Evolutionary conservation across 2,113 vertebrate genomes (phyloP).

Genomic region (Corythoichthys intestinalis): DNA sequence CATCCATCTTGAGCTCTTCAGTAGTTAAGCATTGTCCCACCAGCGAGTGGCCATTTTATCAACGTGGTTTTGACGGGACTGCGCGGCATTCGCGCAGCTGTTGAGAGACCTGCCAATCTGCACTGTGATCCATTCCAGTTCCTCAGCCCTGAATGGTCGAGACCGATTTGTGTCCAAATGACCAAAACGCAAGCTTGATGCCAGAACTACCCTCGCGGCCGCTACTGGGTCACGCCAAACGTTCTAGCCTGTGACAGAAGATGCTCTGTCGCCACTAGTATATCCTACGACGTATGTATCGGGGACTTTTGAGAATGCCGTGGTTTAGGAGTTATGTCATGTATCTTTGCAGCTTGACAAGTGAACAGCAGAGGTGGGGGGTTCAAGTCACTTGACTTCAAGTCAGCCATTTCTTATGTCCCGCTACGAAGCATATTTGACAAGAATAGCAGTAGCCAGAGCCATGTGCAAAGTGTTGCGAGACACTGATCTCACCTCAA

Average conservation of each 20-base stretch:
- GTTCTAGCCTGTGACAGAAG: not conserved
- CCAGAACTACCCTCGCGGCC: conserved; percentile 67
- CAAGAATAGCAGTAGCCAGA: no score
- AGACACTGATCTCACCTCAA: no score
- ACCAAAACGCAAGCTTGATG: conserved; percentile 71
- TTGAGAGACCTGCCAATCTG: conserved; percentile 55
- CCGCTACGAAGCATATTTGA: no score
- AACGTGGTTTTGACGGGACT: not conserved
- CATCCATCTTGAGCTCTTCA: conserved; percentile 7
- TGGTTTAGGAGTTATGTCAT: not conserved
- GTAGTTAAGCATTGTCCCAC: not conserved
- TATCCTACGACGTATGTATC: not conserved
- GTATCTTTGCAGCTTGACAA: not conserved
- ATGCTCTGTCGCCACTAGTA: not conserved
- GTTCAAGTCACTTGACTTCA: not conserved
- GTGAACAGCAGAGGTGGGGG: not conserved
- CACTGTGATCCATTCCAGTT: conserved; percentile 75
- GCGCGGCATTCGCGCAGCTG: not conserved
- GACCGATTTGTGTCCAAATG: not conserved
- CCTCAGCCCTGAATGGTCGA: conserved; percentile 18
- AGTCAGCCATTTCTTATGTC: not conserved
- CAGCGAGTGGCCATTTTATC: not conserved
- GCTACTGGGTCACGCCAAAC: conserved; percentile 10
- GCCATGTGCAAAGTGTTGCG: no score
- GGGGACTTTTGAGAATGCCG: not conserved